Evolutionary conservation across 2,888 invertebrate species (phyloP), one percentile per base, ranked within the genome.

Genomic region (Agrenia bidenticulata): DNA sequence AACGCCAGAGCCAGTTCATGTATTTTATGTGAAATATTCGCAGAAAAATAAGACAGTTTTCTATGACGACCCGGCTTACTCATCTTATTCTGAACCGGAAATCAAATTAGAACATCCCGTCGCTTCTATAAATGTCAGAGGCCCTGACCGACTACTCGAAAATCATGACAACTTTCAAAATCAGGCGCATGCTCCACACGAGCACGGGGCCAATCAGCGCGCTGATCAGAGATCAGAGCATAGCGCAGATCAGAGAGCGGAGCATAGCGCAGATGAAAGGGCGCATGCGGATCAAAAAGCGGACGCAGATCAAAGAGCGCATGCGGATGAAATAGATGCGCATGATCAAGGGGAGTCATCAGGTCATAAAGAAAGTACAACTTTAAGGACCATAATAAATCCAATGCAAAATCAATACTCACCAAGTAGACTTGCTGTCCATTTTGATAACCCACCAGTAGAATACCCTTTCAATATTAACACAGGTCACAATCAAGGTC

Each of bases 21-120:
- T 93, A 0, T 93, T 91, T 79, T 93, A 92, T 78, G 92, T 93
- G 0, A 92, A 92, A 80, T 93, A 93, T 78, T 73, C 74, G 1
- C 67, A 70, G 13, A 90, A 91, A 78, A 92, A 92, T 79, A 90
- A 92, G 77, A 89, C 86, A 1, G 64, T 58, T 7, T 56, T 64
- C 82, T 87, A 60, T 37, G 68, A 68, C 42, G 59, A 62, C 21
- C 64, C 45, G n/a, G 53, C 7, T 13, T 21, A 62, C 17, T 65
- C 63, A 24, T 65, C 61, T 1, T 58, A 59, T 32, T 59, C 63
- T 9, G 67, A 70, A 15, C 72, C 73, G 2, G 69, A 73, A 32
- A 69, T 76, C 24, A 70, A 72, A 37, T 57, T 76, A 7, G 76
- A 76, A 13, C 65, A 61, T 9, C 76, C 76, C 39, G 66, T 76